These are phyloP conservation scores for Danaus melanippus DNA, from an alignment of 1,140 invertebrate genomes.

Conservation along the genomic window DNA sequence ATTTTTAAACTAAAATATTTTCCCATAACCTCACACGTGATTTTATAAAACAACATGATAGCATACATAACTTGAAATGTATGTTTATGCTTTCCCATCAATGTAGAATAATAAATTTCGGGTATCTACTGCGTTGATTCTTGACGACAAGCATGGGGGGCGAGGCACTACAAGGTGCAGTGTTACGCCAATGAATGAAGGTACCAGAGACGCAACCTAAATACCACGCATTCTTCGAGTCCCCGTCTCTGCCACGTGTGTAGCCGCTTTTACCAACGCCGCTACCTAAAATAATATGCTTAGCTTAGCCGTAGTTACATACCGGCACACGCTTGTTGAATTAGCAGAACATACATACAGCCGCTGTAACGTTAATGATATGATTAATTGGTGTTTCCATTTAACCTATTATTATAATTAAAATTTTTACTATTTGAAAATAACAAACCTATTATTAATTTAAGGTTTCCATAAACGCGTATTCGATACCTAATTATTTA, in stretches of 20 bases:
- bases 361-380: slow-evolving; percentile 2
- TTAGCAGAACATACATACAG: slow-evolving; percentile 11
- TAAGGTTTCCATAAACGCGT: too few species aligned
- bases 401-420: too few species aligned
- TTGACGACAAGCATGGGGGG: slow-evolving; percentile 22
- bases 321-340: slow-evolving; percentile 12
- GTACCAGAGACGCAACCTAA: slow-evolving; percentile 68
- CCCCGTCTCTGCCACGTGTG: slow-evolving; percentile 55
- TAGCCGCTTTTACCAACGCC: slow-evolving; percentile 54
- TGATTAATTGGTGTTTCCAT: too few species aligned
- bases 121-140: slow-evolving; percentile 25
- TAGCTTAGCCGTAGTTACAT: slow-evolving; percentile 19
- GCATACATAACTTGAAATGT: slow-evolving; percentile 25
- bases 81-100: slow-evolving; percentile 39
- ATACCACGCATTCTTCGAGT: slow-evolving; percentile 63
- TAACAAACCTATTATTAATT: too few species aligned
- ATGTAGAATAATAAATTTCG: slow-evolving; percentile 43
- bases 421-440: too few species aligned
- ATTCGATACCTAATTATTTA: too few species aligned
- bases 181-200: slow-evolving; percentile 67
- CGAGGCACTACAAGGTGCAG: slow-evolving; percentile 45
- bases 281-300: slow-evolving; percentile 41
- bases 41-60: too few species aligned
- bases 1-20: too few species aligned
- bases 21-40: too few species aligned